Conservation (phyloP, 2,888 invertebrate genomes). For the Drosophila mulleri region DNA sequence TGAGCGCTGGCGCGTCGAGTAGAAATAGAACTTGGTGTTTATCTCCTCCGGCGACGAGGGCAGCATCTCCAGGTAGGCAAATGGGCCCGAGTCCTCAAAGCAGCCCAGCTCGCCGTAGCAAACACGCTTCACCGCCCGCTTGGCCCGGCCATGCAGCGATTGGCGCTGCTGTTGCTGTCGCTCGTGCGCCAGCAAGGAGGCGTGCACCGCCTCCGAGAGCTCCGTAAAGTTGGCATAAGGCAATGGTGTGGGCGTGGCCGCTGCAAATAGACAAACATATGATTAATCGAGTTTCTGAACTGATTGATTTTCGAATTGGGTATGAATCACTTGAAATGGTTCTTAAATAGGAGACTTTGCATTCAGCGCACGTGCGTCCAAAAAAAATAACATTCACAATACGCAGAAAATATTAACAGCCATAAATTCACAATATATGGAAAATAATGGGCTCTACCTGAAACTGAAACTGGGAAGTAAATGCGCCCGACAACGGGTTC, state of each 20-base stretch:
- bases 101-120: slow-evolving; percentile 97
- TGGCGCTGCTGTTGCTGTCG: slow-evolving; percentile 50
- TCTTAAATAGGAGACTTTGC: slow-evolving; percentile 21
- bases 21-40: slow-evolving; percentile 92
- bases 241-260: slow-evolving; percentile 28
- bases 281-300: background rate
- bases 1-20: slow-evolving; percentile 89
- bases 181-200: slow-evolving; percentile 69
- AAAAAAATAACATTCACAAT: background rate
- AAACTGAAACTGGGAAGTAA: background rate
- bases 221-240: slow-evolving; percentile 63
- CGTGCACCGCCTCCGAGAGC: slow-evolving; percentile 71
- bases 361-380: slow-evolving; percentile 32
- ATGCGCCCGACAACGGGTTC: background rate
- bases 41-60: slow-evolving; percentile 95
- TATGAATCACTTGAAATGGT: slow-evolving; percentile 12
- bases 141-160: slow-evolving; percentile 86
- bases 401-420: background rate
- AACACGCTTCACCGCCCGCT: slow-evolving; percentile 92
- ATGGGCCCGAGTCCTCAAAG: slow-evolving; percentile 95
- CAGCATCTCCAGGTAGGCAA: slow-evolving; percentile 95
- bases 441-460: background rate
- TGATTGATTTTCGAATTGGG: background rate
- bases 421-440: background rate
- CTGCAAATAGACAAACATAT: slow-evolving; percentile 38